Percentiles rank a stretch among this genome's conserved stretches.
Evolutionary conservation across 2,113 vertebrate species (phyloP).

Genomic region (Platanista minor): DNA sequence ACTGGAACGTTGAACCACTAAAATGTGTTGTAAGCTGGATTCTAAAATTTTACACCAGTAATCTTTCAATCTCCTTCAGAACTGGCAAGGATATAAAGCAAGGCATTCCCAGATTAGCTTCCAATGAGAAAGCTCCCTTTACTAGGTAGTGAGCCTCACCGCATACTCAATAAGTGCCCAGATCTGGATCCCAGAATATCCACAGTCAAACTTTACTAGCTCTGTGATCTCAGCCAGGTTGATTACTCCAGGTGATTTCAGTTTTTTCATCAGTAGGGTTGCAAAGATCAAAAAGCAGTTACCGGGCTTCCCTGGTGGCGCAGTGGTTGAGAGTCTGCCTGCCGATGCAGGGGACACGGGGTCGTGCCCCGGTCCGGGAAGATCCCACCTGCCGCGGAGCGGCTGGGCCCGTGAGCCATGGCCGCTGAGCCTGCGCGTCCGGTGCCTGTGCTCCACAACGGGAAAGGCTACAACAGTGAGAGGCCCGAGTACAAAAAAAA

Average conservation of each 20-base stretch:
- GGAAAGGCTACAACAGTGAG: too few species aligned
- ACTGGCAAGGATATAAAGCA: background rate
- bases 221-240: background rate
- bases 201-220: background rate
- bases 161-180: accelerated
- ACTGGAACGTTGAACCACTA: background rate
- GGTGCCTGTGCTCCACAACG: too few species aligned
- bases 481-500: too few species aligned
- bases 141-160: background rate
- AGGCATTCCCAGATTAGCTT: background rate
- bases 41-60: background rate
- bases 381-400: too few species aligned
- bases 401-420: too few species aligned
- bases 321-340: too few species aligned
- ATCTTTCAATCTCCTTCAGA: background rate
- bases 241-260: background rate
- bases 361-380: too few species aligned
- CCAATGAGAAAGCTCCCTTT: background rate
- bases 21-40: background rate
- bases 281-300: background rate
- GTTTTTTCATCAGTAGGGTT: background rate
- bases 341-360: too few species aligned
- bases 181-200: too few species aligned
- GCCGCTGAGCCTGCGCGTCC: too few species aligned
- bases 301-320: too few species aligned